Conservation (phyloP, 1,140 invertebrate species). For the Bathynomus jamesi region DNA sequence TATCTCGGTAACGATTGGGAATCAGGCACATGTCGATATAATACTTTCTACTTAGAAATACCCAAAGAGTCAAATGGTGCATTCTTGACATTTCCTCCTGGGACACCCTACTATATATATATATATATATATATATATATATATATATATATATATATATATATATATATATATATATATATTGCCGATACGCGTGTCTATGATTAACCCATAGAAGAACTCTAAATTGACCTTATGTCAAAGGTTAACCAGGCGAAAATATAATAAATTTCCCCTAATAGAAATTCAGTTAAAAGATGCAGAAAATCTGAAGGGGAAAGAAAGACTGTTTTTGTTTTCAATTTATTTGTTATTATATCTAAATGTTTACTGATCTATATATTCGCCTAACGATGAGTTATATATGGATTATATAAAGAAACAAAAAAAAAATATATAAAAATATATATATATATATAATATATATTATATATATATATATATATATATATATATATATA, state of each 20-base stretch:
- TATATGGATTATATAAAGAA: not conserved
- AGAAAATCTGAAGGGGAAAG: no score
- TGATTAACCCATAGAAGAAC: not conserved
- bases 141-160: not conserved
- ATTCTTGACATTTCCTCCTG: no score
- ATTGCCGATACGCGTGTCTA: not conserved
- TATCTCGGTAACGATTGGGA: no score
- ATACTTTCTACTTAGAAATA: no score
- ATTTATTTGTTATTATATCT: no score
- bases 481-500: not conserved
- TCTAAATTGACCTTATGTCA: not conserved
- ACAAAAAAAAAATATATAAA: not conserved
- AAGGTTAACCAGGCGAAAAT: not conserved
- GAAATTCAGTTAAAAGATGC: not conserved
- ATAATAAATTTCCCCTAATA: not conserved
- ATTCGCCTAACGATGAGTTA: not conserved
- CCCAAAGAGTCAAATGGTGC: no score
- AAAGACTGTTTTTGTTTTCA: no score
- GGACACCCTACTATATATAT: not conserved
- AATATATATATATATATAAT: not conserved
- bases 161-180: not conserved
- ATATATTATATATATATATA: not conserved
- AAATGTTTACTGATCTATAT: not conserved
- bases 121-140: not conserved
- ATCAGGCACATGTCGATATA: no score